Conservation (phyloP, 2,113 vertebrate species). For the Sterna hirundo region DNA sequence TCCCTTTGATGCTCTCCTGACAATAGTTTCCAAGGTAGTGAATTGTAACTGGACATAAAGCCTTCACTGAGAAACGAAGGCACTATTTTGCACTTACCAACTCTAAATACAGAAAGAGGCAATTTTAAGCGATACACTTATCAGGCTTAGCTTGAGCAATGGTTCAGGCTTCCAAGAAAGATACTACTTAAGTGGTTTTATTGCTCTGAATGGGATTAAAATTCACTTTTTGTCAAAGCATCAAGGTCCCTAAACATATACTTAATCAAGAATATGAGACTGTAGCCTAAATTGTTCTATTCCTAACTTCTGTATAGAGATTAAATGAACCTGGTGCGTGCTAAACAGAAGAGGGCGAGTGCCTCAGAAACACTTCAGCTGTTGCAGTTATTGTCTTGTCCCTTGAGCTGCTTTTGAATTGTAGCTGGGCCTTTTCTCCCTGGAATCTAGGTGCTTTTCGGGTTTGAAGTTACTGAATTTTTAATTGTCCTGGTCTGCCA, state of each 20-base stretch:
- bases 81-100: background rate
- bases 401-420: background rate
- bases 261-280: background rate
- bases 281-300: background rate
- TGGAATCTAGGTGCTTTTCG: background rate
- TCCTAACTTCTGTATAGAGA: background rate
- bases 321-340: background rate
- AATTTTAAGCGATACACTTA: background rate
- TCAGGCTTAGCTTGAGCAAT: background rate
- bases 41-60: constrained; percentile 17
- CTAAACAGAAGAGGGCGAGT: background rate
- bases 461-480: background rate
- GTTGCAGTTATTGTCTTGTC: background rate
- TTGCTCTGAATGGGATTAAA: constrained; percentile 25
- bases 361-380: background rate
- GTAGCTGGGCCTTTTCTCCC: background rate
- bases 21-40: background rate
- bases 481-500: background rate
- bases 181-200: background rate
- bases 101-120: background rate
- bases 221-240: constrained; percentile 25
- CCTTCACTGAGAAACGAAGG: background rate
- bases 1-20: constrained; percentile 14
- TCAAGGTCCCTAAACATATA: background rate
- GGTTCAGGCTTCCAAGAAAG: constrained; percentile 25